Base-by-base conservation (phyloP, 2,113 vertebrate species). In the Lontra canadensis region DNA sequence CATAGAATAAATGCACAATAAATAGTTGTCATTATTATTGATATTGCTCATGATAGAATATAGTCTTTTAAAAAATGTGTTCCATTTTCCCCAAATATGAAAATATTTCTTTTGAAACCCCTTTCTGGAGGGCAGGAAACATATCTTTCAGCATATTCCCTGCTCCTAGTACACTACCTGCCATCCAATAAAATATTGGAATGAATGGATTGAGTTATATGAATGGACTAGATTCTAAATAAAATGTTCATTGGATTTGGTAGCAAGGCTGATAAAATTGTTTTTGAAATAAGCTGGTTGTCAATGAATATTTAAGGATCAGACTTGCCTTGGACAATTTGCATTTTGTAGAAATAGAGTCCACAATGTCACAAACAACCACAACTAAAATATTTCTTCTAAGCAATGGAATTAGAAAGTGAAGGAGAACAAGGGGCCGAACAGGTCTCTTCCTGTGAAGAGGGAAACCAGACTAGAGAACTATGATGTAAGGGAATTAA, bases 211-310 rank as follows among this genome's bases (percentile, higher is more conserved):
- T 80, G 69, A 95, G 44, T 39, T 52, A 42, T 87, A 44, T 55
- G 87, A 69, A 88, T 52, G 86, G 74, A 59, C n/a, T 34, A 57
- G 31, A 18, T 89, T 89, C 78, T 90, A 84, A 97, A 92, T 94
- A 87, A 93, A 95, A 63, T 87, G 63, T 82, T 90, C 65, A 92
- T 92, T 98, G 67, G 83, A 95, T 95, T 96, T 90, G 69, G 87
- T 88, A 74, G 23, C 59, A 90, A 93, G 59, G n/a, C 65, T 95
- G 69, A 96, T 96, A 92, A 88, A 83, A 92, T 65, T 87, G 84
- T 57, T 91, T 97, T 96, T 85, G 92, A 98, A 89, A 96, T 94
- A 93, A 96, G 47, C 59, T 94, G 42, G 57, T 69, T 95, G 89
- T 87, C 82, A 91, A 63, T 96, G 91, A 67, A 20, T 88, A 85